Evolutionary conservation across 2,113 vertebrate species (phyloP).

Genomic region (Solea solea): DNA sequence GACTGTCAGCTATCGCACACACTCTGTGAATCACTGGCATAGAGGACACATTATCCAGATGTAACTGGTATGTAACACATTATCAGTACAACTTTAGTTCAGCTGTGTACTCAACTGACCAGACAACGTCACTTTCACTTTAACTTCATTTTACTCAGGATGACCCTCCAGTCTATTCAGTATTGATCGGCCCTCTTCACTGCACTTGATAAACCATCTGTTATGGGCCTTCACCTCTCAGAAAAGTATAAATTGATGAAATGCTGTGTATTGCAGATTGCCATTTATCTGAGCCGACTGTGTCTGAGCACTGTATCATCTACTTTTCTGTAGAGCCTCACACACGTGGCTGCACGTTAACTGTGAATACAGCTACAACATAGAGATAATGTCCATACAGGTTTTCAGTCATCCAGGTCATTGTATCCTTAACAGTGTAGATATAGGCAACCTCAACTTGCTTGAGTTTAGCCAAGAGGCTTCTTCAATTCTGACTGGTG

Average conservation of each 20-base stretch:
- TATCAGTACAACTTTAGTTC: constrained; percentile 11
- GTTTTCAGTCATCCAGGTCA: too few relatives aligned
- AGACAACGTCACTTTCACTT: neutral
- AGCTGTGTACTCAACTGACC: neutral
- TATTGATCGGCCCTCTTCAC: constrained; percentile 39
- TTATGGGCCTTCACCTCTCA: constrained; percentile 1
- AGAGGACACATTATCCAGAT: too few relatives aligned
- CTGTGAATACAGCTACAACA: neutral
- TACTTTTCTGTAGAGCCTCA: neutral
- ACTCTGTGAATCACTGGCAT: too few relatives aligned
- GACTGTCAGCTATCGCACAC: too few relatives aligned
- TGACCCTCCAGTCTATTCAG: constrained; percentile 5
- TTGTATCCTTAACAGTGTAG: too few relatives aligned
- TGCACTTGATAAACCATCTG: constrained; percentile 23
- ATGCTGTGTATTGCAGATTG: constrained; percentile 5
- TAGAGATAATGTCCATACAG: too few relatives aligned
- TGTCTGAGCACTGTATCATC: constrained; percentile 1
- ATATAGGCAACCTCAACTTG: too few relatives aligned
- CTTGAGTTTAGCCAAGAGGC: too few relatives aligned
- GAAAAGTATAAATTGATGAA: constrained; percentile 3
- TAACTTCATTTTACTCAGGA: neutral
- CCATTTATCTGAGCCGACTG: neutral
- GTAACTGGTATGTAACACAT: too few relatives aligned
- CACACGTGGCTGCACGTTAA: neutral
- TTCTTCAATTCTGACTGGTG: too few relatives aligned